phyloP scores from a whole-genome alignment of 2,113 vertebrate species.

The Dipodomys ordii region DNA sequence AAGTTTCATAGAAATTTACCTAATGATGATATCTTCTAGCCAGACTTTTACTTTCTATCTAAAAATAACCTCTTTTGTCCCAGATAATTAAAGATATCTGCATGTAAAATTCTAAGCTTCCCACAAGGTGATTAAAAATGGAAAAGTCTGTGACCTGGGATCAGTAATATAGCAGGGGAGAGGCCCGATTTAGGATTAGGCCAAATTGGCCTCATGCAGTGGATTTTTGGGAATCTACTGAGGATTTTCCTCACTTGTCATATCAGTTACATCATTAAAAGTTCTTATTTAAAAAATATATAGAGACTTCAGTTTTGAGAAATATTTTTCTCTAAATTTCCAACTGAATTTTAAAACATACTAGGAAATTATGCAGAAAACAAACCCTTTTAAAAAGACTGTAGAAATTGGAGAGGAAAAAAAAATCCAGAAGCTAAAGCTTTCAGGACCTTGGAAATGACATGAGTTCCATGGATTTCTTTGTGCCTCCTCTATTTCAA shows the following conservation, averaged over 20 bases:
- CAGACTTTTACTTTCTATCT: not conserved
- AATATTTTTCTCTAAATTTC: not conserved
- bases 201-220: not conserved
- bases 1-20: not conserved
- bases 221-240: not conserved
- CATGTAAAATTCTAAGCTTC: not conserved
- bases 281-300: not conserved
- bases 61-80: not conserved
- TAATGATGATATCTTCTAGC: not conserved
- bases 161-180: not conserved
- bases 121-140: not conserved
- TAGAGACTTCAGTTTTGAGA: not conserved
- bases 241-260: not conserved
- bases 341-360: not conserved
- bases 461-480: not conserved
- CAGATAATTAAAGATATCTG: slow-evolving; percentile 29
- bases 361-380: not conserved
- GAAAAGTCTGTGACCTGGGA: not conserved
- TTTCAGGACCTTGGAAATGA: not conserved
- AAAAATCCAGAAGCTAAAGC: not conserved
- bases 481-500: not conserved
- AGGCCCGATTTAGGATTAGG: not conserved
- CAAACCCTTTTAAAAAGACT: not conserved
- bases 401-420: not conserved
- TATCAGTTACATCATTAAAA: not conserved